These are phyloP conservation scores for Grammomys surdaster DNA, from an alignment of 2,113 vertebrate genomes.

Conservation along the genomic window DNA sequence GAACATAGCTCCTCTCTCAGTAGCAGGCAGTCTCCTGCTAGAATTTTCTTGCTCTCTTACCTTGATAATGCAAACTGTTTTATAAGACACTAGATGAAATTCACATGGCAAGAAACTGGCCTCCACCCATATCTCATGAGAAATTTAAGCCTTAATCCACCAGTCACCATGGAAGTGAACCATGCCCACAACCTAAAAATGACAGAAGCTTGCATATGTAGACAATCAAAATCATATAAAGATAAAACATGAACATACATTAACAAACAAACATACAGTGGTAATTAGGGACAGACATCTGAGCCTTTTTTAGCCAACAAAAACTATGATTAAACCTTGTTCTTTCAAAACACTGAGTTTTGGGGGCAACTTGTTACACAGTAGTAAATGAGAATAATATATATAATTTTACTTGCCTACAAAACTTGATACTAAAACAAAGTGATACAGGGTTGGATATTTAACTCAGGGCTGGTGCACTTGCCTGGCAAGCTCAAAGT, in stretches of 20 bases:
- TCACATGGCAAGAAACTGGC: neutral
- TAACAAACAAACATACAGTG: neutral
- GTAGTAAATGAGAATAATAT: neutral
- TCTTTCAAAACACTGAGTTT: neutral
- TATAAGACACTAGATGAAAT: neutral
- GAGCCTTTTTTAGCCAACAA: neutral
- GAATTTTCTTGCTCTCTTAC: neutral
- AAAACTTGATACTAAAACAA: neutral
- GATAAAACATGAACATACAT: no score
- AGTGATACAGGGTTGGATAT: neutral
- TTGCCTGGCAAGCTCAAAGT: neutral
- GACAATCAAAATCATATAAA: no score
- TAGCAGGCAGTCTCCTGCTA: neutral
- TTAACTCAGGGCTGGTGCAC: neutral
- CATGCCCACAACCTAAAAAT: neutral
- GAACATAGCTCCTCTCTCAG: neutral
- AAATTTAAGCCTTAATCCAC: neutral
- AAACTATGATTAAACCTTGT: neutral
- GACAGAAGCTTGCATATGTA: neutral
- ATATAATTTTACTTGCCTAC: neutral
- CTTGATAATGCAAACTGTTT: neutral
- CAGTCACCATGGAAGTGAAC: neutral
- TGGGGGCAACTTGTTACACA: neutral
- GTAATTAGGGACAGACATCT: neutral
- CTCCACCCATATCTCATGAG: neutral